Conservation (phyloP, 2,797 vertebrate genomes). For the Natrix natrix region DNA sequence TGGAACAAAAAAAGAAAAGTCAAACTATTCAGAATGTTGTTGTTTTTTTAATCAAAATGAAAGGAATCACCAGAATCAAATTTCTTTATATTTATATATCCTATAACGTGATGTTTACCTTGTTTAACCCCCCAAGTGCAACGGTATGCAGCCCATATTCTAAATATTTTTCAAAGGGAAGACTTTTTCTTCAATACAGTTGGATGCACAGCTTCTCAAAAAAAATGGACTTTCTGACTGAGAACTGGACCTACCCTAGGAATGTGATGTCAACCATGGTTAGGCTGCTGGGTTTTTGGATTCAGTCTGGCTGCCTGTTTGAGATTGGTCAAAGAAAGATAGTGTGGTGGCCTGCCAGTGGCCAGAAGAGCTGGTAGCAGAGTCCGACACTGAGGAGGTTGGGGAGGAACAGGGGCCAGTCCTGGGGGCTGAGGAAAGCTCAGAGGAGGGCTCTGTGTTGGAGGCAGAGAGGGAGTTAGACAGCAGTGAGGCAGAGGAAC, state of each 20-base stretch:
- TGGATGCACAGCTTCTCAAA: background rate
- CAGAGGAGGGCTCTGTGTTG: too few species aligned
- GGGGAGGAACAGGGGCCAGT: too few species aligned
- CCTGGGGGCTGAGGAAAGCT: too few species aligned
- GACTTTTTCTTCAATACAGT: background rate
- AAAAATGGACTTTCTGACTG: background rate
- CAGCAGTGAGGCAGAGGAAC: too few species aligned
- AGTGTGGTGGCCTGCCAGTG: too few species aligned
- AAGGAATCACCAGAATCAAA: background rate
- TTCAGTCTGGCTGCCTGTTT: background rate
- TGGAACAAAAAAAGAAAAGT: background rate
- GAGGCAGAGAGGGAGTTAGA: too few species aligned
- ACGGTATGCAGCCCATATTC: background rate
- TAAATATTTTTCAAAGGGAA: background rate
- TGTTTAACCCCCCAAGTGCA: background rate
- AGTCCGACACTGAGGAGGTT: too few species aligned
- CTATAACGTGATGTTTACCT: background rate
- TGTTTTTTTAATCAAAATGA: background rate
- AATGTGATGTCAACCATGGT: background rate
- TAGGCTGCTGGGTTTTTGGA: background rate
- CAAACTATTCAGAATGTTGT: background rate
- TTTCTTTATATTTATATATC: background rate
- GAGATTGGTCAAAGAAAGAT: background rate
- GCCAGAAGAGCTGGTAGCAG: too few species aligned
- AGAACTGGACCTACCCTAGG: background rate